Base-by-base conservation (phyloP, 2,888 invertebrate species). In the Andrena praecox region DNA sequence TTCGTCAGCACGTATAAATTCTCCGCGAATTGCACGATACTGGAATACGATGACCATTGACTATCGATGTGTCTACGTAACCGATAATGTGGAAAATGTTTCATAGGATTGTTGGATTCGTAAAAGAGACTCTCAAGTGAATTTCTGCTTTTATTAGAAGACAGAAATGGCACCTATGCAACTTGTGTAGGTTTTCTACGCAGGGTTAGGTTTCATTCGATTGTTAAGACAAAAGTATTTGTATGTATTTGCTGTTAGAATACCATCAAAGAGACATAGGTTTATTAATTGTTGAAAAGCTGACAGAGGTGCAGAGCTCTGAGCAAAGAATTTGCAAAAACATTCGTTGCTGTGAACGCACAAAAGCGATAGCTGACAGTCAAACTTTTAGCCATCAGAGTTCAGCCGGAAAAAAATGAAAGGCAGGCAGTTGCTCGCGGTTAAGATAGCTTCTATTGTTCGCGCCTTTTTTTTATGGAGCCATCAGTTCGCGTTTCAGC, bases 1-100 rank as follows among this genome's bases (percentile, higher is more conserved):
- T 66, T 66, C 56, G 66, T 74, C 69, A 71, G 75, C 84, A 82
- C 73, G 63, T 76, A 80, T 77, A 86, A 82, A 86, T 85, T 76
- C 77, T 52, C 68, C 20, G 56, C 35, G 77, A 70, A 81, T 81
- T 64, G 73, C 76, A 29, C 64, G 56, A 33, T 24, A 66, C 50
- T 84, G 77, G 81, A 85, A 81, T 81, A 82, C 75, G 76, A 69
- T 68, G 75, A 48, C 50, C 35, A 64, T 69, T 63, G 64, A 70
- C 66, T 66, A 35, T 31, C 31, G 27, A 67, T 54, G 16, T 16
- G 73, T 24, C 50, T 31, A 48, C 42, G 33, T 54, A 31, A 50
- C 35, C 66, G 33, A 48, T 70, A 71, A 56, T 24, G 29, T 27
- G 33, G 16, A 4, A 12, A 24, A 27, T n/a, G 3, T 33, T 27